Conservation (phyloP, 2,888 invertebrate genomes). For the Pardosa pseudoannulata region DNA sequence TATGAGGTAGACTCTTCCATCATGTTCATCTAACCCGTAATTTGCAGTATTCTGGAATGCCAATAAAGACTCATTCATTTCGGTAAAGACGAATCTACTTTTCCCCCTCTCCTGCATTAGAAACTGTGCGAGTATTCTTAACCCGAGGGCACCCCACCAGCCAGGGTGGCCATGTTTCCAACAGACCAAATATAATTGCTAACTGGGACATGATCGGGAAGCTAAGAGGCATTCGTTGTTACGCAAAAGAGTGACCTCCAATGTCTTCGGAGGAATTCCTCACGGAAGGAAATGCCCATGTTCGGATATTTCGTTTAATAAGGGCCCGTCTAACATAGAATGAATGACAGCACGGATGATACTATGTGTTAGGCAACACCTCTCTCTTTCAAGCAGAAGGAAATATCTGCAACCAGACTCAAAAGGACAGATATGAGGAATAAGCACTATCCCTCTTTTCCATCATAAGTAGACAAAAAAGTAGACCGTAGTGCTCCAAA, state of each 20-base stretch:
- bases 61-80: slow-evolving; percentile 35
- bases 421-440: too few relatives aligned
- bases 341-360: too few relatives aligned
- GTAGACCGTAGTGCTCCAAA: too few relatives aligned
- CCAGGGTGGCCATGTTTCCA: neutral
- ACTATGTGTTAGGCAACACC: too few relatives aligned
- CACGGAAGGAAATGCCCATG: slow-evolving; percentile 22
- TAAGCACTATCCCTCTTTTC: too few relatives aligned
- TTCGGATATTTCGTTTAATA: too few relatives aligned
- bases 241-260: neutral
- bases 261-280: neutral
- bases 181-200: slow-evolving; percentile 14
- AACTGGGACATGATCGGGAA: slow-evolving; percentile 29
- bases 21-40: slow-evolving; percentile 48
- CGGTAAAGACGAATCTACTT: neutral
- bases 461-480: too few relatives aligned
- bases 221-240: neutral
- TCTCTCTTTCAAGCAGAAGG: too few relatives aligned
- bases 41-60: slow-evolving; percentile 35
- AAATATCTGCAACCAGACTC: too few relatives aligned
- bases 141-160: neutral
- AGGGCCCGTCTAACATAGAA: too few relatives aligned
- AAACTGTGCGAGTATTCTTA: neutral
- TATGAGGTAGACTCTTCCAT: slow-evolving; percentile 32
- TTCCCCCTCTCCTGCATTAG: neutral